These are phyloP conservation scores for Chelon auratus DNA, from an alignment of 2,797 vertebrate species.

Conservation along the genomic window DNA sequence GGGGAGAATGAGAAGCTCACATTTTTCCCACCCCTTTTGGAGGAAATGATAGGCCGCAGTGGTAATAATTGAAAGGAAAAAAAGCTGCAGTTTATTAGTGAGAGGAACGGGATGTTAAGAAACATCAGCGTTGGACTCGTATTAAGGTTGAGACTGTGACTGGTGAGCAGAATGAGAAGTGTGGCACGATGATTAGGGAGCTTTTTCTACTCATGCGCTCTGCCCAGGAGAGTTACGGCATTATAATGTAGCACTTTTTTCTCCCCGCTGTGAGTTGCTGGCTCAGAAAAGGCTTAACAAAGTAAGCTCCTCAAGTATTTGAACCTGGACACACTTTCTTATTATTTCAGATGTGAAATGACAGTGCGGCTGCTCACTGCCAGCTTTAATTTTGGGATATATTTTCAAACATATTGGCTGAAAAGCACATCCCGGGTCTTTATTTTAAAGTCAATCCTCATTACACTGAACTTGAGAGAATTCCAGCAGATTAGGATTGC, in stretches of 20 bases:
- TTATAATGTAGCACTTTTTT: constrained; percentile 33
- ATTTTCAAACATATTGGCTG: constrained; percentile 33
- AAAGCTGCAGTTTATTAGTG: background rate
- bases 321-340: constrained; percentile 57
- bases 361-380: constrained; percentile 30
- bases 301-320: constrained; percentile 59
- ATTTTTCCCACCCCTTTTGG: background rate
- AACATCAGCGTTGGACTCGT: constrained; percentile 15
- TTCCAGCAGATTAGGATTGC: constrained; percentile 28
- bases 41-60: background rate
- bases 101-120: constrained; percentile 6
- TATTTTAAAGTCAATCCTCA: constrained; percentile 26
- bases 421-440: constrained; percentile 31
- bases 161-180: constrained; percentile 17
- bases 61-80: constrained; percentile 6
- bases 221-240: constrained; percentile 37
- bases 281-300: constrained; percentile 42
- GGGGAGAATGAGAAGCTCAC: background rate
- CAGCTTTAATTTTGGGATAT: constrained; percentile 54
- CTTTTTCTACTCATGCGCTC: constrained; percentile 27
- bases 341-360: constrained; percentile 63
- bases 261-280: constrained; percentile 21
- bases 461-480: constrained; percentile 31
- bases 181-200: constrained; percentile 29
- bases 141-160: constrained; percentile 18